Conservation (phyloP, 2,113 vertebrate species). For the Theropithecus gelada region DNA sequence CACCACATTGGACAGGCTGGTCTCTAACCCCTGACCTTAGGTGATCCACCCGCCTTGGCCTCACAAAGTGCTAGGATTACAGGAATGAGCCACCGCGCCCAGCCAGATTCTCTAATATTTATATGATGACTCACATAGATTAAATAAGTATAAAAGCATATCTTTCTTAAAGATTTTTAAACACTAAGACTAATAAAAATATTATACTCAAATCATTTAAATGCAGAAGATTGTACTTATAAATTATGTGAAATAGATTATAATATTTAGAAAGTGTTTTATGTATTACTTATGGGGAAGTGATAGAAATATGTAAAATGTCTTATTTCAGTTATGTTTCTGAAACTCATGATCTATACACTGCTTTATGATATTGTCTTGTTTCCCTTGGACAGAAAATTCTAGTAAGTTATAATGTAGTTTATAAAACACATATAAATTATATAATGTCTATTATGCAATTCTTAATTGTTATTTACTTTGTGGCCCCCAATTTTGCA, state of each 20-base stretch:
- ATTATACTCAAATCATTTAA: neutral
- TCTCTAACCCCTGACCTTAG: no score
- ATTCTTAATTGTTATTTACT: neutral
- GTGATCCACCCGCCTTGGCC: no score
- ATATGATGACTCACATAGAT: neutral
- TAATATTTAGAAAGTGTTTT: neutral
- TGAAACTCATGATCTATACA: neutral
- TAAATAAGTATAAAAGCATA: neutral
- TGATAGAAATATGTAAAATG: neutral
- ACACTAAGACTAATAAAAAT: neutral
- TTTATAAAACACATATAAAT: neutral
- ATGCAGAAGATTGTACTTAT: neutral
- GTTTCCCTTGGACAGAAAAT: neutral
- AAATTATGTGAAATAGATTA: neutral
- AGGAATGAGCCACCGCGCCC: rapidly evolving
- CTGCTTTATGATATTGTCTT: neutral
- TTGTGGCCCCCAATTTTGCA: neutral
- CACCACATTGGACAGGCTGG: no score
- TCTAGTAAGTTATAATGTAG: neutral
- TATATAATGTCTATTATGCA: neutral
- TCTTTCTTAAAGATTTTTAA: slow-evolving; percentile 6
- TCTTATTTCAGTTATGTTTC: neutral
- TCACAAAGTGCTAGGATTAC: no score
- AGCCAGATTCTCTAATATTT: neutral
- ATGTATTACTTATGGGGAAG: neutral